These are phyloP conservation scores for Alligator sinensis DNA, from an alignment of 2,113 vertebrate genomes.

Conservation along the genomic window DNA sequence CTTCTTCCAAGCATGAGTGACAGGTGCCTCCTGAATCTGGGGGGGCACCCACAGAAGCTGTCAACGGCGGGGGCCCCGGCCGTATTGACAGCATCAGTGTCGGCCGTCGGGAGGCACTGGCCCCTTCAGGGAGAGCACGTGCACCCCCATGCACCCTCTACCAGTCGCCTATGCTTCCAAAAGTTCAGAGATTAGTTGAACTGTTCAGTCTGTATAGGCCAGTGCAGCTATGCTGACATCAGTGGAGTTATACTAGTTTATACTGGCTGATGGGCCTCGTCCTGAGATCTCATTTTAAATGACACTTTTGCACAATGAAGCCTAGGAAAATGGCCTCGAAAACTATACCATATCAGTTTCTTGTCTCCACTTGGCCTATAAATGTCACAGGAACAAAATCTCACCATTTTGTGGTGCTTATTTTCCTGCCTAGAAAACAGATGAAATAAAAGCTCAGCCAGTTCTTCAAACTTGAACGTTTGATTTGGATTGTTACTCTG, in stretches of 20 bases:
- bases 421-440: not conserved
- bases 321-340: not conserved
- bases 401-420: rapidly evolving
- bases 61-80: too few species aligned
- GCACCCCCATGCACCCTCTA: not conserved
- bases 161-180: not conserved
- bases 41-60: too few species aligned
- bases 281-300: not conserved
- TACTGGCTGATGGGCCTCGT: not conserved
- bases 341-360: not conserved
- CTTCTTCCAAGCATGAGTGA: too few species aligned
- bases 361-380: not conserved
- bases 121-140: too few species aligned
- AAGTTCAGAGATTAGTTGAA: not conserved
- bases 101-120: too few species aligned
- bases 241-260: not conserved
- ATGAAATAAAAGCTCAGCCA: not conserved
- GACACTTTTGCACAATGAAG: not conserved
- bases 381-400: not conserved
- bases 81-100: too few species aligned
- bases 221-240: not conserved
- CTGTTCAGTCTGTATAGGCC: not conserved
- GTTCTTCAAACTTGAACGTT: not conserved
- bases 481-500: not conserved
- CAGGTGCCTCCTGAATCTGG: too few species aligned